Evolutionary conservation across 1,140 invertebrate species (phyloP).

Genomic region (Monochamus saltuarius): DNA sequence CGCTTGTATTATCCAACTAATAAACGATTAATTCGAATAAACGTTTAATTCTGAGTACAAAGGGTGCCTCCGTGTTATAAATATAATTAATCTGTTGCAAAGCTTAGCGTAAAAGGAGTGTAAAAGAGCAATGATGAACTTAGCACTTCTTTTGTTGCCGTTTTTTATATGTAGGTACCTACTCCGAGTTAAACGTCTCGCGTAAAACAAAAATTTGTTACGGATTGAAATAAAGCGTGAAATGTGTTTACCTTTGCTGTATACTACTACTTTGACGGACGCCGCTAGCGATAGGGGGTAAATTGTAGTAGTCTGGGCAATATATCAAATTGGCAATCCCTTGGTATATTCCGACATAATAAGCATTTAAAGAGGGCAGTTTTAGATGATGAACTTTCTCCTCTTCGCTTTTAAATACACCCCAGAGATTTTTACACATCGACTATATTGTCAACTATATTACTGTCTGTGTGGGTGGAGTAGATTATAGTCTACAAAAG

Average conservation of each 20-base stretch:
- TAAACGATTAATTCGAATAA: constrained; percentile 36
- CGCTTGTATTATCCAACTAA: constrained; percentile 24
- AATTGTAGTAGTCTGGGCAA: constrained; percentile 32
- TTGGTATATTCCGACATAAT: constrained; percentile 36
- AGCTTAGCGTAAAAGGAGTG: constrained; percentile 20
- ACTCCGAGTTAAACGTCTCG: not conserved
- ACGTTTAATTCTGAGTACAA: constrained; percentile 32
- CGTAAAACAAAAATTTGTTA: constrained; percentile 21
- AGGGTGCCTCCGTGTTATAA: constrained; percentile 16
- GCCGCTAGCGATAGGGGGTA: constrained; percentile 21
- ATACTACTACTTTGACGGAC: constrained; percentile 7
- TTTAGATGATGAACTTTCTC: constrained; percentile 22
- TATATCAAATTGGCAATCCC: constrained; percentile 41
- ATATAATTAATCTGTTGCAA: constrained; percentile 26
- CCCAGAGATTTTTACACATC: constrained; percentile 20
- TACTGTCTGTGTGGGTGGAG: no score
- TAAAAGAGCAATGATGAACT: constrained; percentile 27
- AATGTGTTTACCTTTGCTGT: constrained; percentile 11
- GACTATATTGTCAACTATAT: no score
- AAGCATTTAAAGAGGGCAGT: constrained; percentile 38
- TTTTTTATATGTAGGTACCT: constrained; percentile 19
- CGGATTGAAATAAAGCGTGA: constrained; percentile 5
- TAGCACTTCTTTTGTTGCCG: constrained; percentile 27
- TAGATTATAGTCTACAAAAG: no score
- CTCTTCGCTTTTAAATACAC: constrained; percentile 25